Percentiles rank a stretch among this genome's conserved stretches.
Evolutionary conservation across 1,140 invertebrate species (phyloP).

Genomic region (Triops longicaudatus): DNA sequence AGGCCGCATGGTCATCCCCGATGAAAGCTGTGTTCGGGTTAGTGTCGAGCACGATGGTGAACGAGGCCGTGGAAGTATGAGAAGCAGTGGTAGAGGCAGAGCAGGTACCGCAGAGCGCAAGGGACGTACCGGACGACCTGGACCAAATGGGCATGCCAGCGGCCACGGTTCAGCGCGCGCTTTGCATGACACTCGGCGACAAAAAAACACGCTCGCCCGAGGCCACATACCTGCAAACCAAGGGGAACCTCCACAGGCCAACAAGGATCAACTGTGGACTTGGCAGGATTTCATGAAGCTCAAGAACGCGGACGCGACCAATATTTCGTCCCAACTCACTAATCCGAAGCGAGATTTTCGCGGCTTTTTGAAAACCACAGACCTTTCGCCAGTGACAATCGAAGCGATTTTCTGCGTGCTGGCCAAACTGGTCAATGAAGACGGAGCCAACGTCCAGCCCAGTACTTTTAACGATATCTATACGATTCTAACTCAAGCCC

Average conservation of each 20-base stretch:
- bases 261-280: neutral
- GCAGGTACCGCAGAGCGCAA: neutral
- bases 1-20: neutral
- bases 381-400: neutral
- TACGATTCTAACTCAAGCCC: neutral
- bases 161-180: neutral
- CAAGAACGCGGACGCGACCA: neutral
- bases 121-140: neutral
- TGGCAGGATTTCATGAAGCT: neutral
- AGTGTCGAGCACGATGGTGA: neutral
- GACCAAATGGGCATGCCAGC: neutral
- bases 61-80: neutral
- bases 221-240: too few relatives aligned
- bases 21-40: neutral
- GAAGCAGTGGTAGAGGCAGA: neutral
- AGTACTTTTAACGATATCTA: neutral
- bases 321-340: neutral
- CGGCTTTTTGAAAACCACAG: neutral
- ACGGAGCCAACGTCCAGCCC: neutral
- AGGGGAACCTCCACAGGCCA: neutral
- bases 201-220: neutral
- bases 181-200: neutral
- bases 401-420: neutral
- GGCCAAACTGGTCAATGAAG: neutral
- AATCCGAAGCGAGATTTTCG: neutral